Percentiles rank a stretch among this genome's conserved stretches.
Conservation (phyloP, 2,888 invertebrate species). For the Pasiphila rectangulata region DNA sequence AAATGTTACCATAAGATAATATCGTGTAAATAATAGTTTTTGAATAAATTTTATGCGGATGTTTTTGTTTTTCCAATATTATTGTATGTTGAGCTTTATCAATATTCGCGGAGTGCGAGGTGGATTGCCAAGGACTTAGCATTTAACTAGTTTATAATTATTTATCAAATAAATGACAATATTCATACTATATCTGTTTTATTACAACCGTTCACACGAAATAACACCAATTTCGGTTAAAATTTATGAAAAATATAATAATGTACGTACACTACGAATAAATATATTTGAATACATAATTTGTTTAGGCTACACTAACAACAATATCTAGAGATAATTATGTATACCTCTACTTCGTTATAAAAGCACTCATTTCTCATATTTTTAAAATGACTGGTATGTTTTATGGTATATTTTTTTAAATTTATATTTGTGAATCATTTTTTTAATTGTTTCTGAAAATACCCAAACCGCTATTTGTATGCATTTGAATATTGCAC, state of each 20-base stretch:
- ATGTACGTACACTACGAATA: no score
- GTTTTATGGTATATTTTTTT: no score
- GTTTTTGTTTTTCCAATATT: constrained; percentile 43
- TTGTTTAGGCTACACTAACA: neutral
- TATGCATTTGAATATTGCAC: no score
- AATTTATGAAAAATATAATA: no score
- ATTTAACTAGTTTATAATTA: constrained; percentile 40
- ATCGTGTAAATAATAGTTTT: constrained; percentile 45
- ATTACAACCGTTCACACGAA: constrained; percentile 12
- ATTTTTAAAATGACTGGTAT: no score
- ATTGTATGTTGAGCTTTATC: constrained; percentile 66
- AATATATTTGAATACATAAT: neutral
- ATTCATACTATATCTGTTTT: constrained; percentile 50
- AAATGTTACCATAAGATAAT: constrained; percentile 25
- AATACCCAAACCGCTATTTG: no score
- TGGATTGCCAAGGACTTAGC: constrained; percentile 59
- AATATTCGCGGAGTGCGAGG: constrained; percentile 58
- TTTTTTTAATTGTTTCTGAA: no score
- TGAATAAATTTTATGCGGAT: constrained; percentile 34
- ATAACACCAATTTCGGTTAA: neutral
- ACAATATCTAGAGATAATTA: no score
- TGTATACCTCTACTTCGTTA: no score
- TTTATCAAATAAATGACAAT: constrained; percentile 72
- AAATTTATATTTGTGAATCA: no score
- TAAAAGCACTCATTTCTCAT: no score